Evolutionary conservation across 2,113 vertebrate genomes (phyloP), one percentile per base, ranked within the genome.

Genomic region (Vulpes ferrilata): DNA sequence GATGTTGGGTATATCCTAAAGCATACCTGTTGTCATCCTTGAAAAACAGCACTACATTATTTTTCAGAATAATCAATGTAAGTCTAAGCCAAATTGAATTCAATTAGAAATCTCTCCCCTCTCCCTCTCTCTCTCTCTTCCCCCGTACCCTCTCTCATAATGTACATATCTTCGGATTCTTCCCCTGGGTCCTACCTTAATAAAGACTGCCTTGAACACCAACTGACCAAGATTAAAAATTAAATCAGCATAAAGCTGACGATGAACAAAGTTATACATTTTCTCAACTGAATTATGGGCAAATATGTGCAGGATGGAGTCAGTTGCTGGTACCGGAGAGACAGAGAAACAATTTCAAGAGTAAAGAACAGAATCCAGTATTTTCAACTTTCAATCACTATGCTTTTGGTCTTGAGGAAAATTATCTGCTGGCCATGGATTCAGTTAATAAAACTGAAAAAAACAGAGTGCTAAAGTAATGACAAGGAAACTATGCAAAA

Each of bases 211-310:
- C 93, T 88, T 55, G 87, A 86, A 97, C 96, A 64, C 11, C 22
- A 27, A 93, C 65, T 71, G 43, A 67, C 74, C 93, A 86, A 13
- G 74, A 97, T 92, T 92, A 71, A 95, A 98, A 85, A 69, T 90
- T 74, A 92, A 94, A 60, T 93, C 64, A 76, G 38, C 83, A 91
- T 51, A 67, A 82, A 78, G 23, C 38, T 89, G 93, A 53, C 82
- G 25, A 92, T 94, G 90, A 94, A 64, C 27, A 82, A 3, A 60
- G 43, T 59, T 87, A 38, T n/a, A 65, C 59, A 59, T 87, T 92
- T 78, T 96, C 64, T 94, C 64, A 48, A 71, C n/a, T 60, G n/a
- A 92, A 86, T 55, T 57, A 4, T 51, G n/a, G 53, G n/a, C 43
- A 94, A 20, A 79, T 87, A 0, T 7, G 11, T 3, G 27, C 59